Evolutionary conservation across 1,140 invertebrate genomes (phyloP).

Genomic region (Drosophila nebulosa): DNA sequence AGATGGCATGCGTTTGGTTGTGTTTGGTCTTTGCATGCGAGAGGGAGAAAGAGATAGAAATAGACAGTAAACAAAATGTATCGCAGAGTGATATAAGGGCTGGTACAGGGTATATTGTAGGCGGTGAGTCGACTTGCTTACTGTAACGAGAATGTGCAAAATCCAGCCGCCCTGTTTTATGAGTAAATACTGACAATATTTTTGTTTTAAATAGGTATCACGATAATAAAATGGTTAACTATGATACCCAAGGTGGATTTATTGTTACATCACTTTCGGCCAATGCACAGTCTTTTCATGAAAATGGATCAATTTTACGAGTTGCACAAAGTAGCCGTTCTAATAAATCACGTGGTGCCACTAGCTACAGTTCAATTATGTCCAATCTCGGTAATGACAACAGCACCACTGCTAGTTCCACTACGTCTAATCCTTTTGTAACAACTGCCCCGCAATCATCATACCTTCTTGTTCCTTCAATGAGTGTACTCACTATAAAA

Average conservation of each 20-base stretch:
- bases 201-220: constrained; percentile 82
- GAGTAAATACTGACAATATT: no score
- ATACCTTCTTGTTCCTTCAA: constrained; percentile 64
- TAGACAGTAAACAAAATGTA: no score
- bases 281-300: constrained; percentile 26
- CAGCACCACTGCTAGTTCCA: constrained; percentile 4
- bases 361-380: constrained; percentile 23
- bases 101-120: no score
- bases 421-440: constrained; percentile 19
- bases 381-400: constrained; percentile 1
- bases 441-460: constrained; percentile 44
- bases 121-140: no score
- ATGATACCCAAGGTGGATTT: constrained; percentile 83
- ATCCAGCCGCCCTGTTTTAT: no score
- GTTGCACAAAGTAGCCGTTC: not conserved
- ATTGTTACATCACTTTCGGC: constrained; percentile 73
- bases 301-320: constrained; percentile 26
- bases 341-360: constrained; percentile 33
- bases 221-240: constrained; percentile 88
- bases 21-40: no score
- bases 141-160: no score
- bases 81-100: no score
- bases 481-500: constrained; percentile 73
- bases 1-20: no score
- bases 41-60: no score